Conservation (phyloP, 2,888 invertebrate genomes). For the Caenorhabditis virilis region DNA sequence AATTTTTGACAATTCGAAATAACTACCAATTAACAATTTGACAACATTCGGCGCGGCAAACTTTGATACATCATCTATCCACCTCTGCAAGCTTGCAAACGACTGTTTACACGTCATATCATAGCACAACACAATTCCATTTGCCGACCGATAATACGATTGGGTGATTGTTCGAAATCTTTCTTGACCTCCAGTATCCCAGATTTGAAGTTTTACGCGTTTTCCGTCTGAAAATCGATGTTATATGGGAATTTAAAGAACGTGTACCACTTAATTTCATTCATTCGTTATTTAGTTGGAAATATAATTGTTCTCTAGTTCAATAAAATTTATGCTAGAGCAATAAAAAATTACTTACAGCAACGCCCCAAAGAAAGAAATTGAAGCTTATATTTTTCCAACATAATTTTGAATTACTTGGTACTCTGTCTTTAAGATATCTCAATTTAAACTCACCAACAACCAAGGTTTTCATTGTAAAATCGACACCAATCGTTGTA, state of each 20-base stretch:
- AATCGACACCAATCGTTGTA: constrained; percentile 95
- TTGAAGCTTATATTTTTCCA: too few relatives aligned
- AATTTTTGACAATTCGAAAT: constrained; percentile 1
- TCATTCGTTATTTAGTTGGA: too few relatives aligned
- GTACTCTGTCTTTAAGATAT: too few relatives aligned
- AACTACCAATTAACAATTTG: constrained; percentile 83
- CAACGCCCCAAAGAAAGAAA: too few relatives aligned
- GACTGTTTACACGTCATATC: constrained; percentile 91
- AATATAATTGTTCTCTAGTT: too few relatives aligned
- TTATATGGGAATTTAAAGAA: too few relatives aligned
- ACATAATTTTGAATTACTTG: too few relatives aligned
- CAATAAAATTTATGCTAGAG: too few relatives aligned
- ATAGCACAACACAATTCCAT: constrained; percentile 95
- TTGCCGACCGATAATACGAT: constrained; percentile 79
- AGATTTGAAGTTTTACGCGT: constrained; percentile 89
- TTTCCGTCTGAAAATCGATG: constrained; percentile 81
- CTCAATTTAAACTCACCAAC: constrained; percentile 77
- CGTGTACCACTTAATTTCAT: too few relatives aligned
- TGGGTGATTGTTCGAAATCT: constrained; percentile 88
- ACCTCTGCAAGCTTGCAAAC: constrained; percentile 86
- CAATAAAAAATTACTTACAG: too few relatives aligned
- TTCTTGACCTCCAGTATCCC: constrained; percentile 97
- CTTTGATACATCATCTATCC: constrained; percentile 92
- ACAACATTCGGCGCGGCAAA: constrained; percentile 91
- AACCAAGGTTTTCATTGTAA: constrained; percentile 94